Conservation (phyloP, 2,797 vertebrate species). For the Microctenopoma steveboyesi region DNA sequence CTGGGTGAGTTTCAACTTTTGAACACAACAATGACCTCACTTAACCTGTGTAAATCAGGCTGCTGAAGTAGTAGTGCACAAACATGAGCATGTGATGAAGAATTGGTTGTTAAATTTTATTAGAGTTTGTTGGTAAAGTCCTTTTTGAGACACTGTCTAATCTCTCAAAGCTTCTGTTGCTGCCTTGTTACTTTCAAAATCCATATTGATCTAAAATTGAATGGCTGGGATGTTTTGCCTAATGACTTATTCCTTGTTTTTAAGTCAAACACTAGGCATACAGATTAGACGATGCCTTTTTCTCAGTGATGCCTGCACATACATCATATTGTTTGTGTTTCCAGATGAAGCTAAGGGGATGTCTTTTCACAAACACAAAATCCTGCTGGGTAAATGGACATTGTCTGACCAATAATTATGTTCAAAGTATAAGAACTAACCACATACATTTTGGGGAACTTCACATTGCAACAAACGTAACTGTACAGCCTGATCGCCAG, state of each 20-base stretch:
- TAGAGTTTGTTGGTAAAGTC: conserved; percentile 1
- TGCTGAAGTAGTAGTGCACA: background rate
- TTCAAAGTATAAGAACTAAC: conserved; percentile 28
- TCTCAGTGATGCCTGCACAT: background rate
- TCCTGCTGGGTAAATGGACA: background rate
- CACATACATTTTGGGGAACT: conserved; percentile 10
- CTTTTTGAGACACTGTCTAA: background rate
- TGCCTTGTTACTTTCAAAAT: conserved; percentile 2
- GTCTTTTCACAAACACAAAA: background rate
- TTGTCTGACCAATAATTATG: conserved; percentile 3
- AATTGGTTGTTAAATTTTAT: background rate
- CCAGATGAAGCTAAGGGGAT: background rate
- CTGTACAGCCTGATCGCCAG: conserved; percentile 20
- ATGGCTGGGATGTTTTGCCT: background rate
- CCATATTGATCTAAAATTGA: conserved; percentile 6
- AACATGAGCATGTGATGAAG: background rate
- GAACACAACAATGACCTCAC: conserved; percentile 21
- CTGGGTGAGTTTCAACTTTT: conserved; percentile 33
- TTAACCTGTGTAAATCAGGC: conserved; percentile 6
- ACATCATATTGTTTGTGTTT: background rate
- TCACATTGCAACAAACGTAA: conserved; percentile 24
- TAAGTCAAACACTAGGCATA: background rate
- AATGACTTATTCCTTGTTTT: background rate
- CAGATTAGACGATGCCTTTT: background rate
- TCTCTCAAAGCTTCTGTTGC: background rate